Evolutionary conservation across 1,140 invertebrate species (phyloP), one percentile per base, ranked within the genome.

Genomic region (Drosophila nannoptera): DNA sequence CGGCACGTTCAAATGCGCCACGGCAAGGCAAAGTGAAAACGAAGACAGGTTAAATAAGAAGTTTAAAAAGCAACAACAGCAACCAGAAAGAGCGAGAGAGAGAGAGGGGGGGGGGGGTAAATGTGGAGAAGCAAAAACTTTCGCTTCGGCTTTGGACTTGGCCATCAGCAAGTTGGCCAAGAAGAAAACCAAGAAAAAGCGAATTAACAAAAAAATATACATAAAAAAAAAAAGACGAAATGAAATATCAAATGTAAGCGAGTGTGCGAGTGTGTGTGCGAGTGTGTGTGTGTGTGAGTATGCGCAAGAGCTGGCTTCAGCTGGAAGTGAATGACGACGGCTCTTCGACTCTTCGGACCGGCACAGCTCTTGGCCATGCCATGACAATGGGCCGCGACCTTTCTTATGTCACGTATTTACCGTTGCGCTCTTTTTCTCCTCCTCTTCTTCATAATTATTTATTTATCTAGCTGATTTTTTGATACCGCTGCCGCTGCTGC

Each of bases 61-160:
- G 77, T 70, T 60, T 22, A 22, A 22, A 22, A 3, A 22, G 22
- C 22, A 22, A 22, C 22, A 22, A 22, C 22, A 22, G 22, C 22
- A 22, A 22, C 22, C 22, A 22, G 22, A 22, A 22, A 22, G 22
- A 22, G 22, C 1, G 22, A 3, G 22, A 22, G 1, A 22, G 22
- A 3, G 22, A 22, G 22, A 22, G 22, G 3, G 22, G 22, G 22
- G 3, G 22, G 3, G 22, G 3, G 22, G 11, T 29, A 53, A 66
- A 72, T 36, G 36, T 32, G 60, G 53, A 45, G 53, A 71, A 64
- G 71, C 59, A 68, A 77, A 81, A 81, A 81, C 77, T 80, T 80
- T 80, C 77, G 77, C 77, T 80, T 76, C 73, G 77, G 77, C 77
- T 81, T 81, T 81, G 77, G 77, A 74, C 77, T 81, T 81, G 77